Evolutionary conservation across 92 coral and sea anemone genomes (phyloP).

Genomic region (Pocillopora grandis): DNA sequence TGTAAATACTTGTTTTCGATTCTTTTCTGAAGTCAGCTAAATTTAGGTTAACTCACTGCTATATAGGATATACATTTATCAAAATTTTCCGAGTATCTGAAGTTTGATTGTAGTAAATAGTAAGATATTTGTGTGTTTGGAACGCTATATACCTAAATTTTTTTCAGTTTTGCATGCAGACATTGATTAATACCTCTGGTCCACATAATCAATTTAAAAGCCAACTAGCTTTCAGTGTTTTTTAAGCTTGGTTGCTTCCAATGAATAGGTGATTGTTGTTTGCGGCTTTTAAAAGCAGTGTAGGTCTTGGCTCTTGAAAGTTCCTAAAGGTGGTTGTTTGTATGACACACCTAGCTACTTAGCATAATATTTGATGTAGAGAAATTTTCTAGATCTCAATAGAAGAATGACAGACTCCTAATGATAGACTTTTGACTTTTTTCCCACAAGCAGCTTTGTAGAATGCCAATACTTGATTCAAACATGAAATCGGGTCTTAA

Average conservation of each 20-base stretch:
- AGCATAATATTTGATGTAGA: too few relatives aligned
- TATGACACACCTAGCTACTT: constrained; percentile 22
- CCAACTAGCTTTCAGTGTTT: constrained; percentile 11
- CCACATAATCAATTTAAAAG: constrained; percentile 6
- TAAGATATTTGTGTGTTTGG: too few relatives aligned
- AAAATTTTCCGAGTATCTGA: background rate
- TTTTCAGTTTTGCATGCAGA: too few relatives aligned
- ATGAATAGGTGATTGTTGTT: constrained; percentile 4
- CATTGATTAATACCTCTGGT: background rate
- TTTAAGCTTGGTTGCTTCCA: constrained; percentile 8
- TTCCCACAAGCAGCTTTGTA: too few relatives aligned
- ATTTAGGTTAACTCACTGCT: background rate
- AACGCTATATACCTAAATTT: too few relatives aligned
- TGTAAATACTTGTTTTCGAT: constrained; percentile 27
- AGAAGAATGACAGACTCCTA: too few relatives aligned
- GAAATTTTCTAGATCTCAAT: background rate
- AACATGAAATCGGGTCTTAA: too few relatives aligned
- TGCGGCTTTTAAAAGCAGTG: background rate
- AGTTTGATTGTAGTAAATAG: background rate
- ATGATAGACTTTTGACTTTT: too few relatives aligned
- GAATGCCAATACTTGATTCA: too few relatives aligned
- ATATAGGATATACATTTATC: background rate
- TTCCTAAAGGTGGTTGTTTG: constrained; percentile 18
- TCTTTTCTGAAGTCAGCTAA: background rate
- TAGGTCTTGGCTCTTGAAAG: constrained; percentile 18